phyloP scores from a whole-genome alignment of 1,140 invertebrate species.

The Mactra quadrangularis region DNA sequence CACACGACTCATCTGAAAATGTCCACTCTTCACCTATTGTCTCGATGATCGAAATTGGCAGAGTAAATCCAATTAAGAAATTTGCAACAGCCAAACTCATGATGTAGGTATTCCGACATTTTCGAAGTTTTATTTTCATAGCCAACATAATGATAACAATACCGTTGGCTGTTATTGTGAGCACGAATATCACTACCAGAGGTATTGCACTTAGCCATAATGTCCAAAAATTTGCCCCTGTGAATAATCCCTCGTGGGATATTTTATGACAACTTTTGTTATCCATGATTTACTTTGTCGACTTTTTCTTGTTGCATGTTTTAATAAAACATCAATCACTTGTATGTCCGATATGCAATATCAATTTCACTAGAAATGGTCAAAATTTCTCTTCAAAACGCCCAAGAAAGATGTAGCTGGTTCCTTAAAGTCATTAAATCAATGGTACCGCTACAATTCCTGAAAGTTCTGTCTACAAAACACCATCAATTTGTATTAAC shows the following conservation, averaged over 20 bases:
- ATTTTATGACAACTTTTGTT: conserved; percentile 33
- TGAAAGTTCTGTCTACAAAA: no score
- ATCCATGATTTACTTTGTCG: no score
- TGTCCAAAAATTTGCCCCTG: conserved; percentile 53
- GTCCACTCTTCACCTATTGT: conserved; percentile 68
- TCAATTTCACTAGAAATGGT: no score
- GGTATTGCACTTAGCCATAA: conserved; percentile 69
- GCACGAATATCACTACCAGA: conserved; percentile 67
- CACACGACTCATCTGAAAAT: conserved; percentile 61
- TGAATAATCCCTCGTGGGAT: background rate
- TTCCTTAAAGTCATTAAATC: no score
- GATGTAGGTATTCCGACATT: conserved; percentile 78
- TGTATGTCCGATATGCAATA: no score
- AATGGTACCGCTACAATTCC: no score
- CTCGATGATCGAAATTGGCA: conserved; percentile 73
- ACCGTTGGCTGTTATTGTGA: conserved; percentile 74
- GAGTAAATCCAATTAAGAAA: conserved; percentile 73
- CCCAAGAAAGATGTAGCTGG: no score
- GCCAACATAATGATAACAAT: conserved; percentile 75
- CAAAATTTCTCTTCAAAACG: no score
- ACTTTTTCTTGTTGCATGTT: no score
- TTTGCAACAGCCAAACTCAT: conserved; percentile 77
- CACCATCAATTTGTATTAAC: no score
- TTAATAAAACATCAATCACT: no score
- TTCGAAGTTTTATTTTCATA: conserved; percentile 67